Base-by-base conservation (phyloP, 2,797 vertebrate species). In the Sternotherus odoratus region DNA sequence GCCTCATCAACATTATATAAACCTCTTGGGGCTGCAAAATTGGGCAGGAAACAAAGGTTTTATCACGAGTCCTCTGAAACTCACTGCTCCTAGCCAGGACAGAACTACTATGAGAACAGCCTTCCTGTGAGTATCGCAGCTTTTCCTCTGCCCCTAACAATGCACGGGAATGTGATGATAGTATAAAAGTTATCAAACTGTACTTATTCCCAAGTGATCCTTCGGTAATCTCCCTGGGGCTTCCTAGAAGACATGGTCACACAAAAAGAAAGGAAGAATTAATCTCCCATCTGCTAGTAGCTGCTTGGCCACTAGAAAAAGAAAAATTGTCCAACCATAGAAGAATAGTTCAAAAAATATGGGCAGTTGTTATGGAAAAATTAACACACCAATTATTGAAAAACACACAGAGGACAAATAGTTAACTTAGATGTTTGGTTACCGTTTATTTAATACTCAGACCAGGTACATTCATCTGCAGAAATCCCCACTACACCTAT, bases 51-150 rank as follows among this genome's bases (percentile, higher is more conserved):
- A 69, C 5, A 15, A 24, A 72, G 24, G 5, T 0, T 63, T 94
- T 85, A n/a, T 88, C 30, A 28, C 23, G 57, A 83, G 49, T 16
- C 49, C 79, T 87, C 88, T 10, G 16, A 2, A 21, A 5, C 17
- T 79, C 90, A 83, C 66, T 90, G 23, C 33, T 91, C 21, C 43
- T 72, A 43, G 60, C 36, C 46, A 50, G 1, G 0, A 57, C 83
- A 50, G 33, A 24, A 91, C 75, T 30, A 16, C 3, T 21, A 30
- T 13, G 8, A 77, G 63, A 15, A 3, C 48, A n/a, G 4, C 6
- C 66, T 60, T 88, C 6, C 30, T 78, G 1, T 43, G 23, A 0
- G 49, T 69, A 6, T 79, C 82, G 72, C 4, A 0, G 0, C 0
- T 50, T 24, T 86, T 8, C 7, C 33, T 6, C 43, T 89, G 79